These are phyloP conservation scores for Rallus crepitans DNA, from an alignment of 2,797 vertebrate genomes.

Conservation along the genomic window DNA sequence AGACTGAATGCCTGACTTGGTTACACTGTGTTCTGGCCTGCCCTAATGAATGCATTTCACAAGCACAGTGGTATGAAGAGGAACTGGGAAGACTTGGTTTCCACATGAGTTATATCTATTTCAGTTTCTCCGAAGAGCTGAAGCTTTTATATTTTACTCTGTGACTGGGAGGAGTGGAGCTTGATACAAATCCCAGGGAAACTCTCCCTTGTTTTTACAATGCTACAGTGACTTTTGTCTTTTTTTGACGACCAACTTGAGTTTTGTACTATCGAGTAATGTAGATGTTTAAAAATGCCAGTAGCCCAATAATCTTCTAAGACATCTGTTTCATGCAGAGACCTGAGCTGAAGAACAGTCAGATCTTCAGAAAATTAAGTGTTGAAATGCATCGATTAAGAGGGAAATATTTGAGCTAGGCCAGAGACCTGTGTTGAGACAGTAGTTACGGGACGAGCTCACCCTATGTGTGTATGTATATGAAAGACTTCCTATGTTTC, in stretches of 20 bases:
- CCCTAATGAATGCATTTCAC: neutral
- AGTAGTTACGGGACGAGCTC: rapidly evolving
- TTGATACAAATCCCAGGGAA: neutral
- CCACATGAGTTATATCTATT: neutral
- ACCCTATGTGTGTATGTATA: neutral
- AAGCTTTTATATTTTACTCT: neutral
- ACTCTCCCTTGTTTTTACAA: neutral
- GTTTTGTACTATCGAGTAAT: neutral
- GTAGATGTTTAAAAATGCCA: neutral
- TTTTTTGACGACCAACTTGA: neutral
- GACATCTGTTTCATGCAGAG: neutral
- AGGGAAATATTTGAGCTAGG: neutral
- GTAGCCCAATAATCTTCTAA: neutral
- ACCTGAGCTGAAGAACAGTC: neutral
- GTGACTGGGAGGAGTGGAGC: neutral
- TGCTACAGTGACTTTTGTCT: neutral
- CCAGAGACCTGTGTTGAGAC: neutral
- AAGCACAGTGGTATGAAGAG: neutral
- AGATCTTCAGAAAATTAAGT: neutral
- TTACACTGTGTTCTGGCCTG: neutral
- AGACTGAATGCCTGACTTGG: neutral
- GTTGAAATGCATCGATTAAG: neutral
- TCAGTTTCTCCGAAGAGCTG: neutral
- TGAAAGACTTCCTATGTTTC: neutral
- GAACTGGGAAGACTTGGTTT: neutral